A percentile compares a stretch with the other conserved stretches of the same genome.
Conservation (phyloP, 2,888 invertebrate genomes). For the Rotaria magnacalcarata region DNA sequence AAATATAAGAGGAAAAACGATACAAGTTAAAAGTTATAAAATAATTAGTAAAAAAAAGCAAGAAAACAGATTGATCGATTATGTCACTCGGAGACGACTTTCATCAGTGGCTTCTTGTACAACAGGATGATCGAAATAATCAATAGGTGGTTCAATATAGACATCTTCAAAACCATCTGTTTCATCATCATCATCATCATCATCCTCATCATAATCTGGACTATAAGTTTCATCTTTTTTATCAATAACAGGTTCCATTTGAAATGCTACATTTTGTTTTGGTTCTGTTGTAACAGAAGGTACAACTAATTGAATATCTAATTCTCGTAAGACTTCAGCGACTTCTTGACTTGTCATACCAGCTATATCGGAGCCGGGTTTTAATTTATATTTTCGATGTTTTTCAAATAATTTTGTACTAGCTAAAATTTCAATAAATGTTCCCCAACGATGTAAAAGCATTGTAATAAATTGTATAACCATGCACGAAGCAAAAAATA, state of each 20-base stretch:
- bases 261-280: constrained; percentile 1
- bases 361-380: not conserved
- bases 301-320: constrained; percentile 38
- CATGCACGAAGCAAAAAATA: constrained; percentile 52
- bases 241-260: not conserved
- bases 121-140: constrained; percentile 46
- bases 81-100: not conserved
- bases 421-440: constrained; percentile 49
- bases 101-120: constrained; percentile 35
- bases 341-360: constrained; percentile 40
- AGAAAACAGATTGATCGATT: not conserved
- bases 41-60: not conserved
- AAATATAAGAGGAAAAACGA: not conserved
- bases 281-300: not conserved
- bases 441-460: constrained; percentile 55
- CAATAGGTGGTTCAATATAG: constrained; percentile 36
- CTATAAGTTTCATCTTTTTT: not conserved
- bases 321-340: constrained; percentile 41
- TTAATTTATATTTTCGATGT: constrained; percentile 45
- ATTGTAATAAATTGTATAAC: constrained; percentile 54
- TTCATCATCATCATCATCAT: constrained; percentile 31
- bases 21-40: not conserved
- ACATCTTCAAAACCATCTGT: constrained; percentile 36
- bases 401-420: constrained; percentile 45
- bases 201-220: constrained; percentile 38